Evolutionary conservation across 2,888 invertebrate genomes (phyloP), one percentile per base, ranked within the genome.

Genomic region (Cecidostiba fungosa): DNA sequence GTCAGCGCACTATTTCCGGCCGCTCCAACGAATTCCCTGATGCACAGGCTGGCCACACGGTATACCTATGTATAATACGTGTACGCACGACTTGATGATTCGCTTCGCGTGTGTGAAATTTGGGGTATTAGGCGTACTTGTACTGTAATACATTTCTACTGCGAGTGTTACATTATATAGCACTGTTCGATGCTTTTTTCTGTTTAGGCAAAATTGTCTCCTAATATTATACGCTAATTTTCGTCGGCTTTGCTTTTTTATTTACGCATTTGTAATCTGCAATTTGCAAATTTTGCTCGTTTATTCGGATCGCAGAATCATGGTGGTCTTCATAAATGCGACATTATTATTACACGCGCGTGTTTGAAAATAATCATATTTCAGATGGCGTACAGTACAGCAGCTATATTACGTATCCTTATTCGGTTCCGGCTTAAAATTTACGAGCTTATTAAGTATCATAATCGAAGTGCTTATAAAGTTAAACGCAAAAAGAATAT

Each of bases 1-100:
- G 86, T 85, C 85, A 32, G 82, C 36, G 74, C 32, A 69, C 79
- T 74, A 79, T 76, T 82, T 78, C 82, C 78, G 78, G 39, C 39
- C 72, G 3, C n/a, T 73, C 59, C 54, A 19, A 23, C 77, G 62
- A 32, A 29, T 32, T 50, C 39, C 66, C 29, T 16, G 12, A n/a
- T 6, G 19, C 54, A 16, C 54, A 4, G 47, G 12, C 19, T 16
- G n/a, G 50, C 50, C 16, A 16, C 50, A 4, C 50, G n/a, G n/a
- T n/a, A n/a, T n/a, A n/a, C n/a, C n/a, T n/a, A n/a, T n/a, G n/a
- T n/a, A n/a, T 50, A 10, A 16, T 16, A 3, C 4, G 54, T n/a
- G 54, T 12, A 12, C 12, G 43, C 6, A 6, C 12, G 43, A 10
- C 43, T 43, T 43, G 43, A 10, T 39, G 39, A 43, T 43, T 39